Percentiles rank a stretch among this genome's conserved stretches.
Conservation (phyloP, 2,113 vertebrate genomes). For the Vulpes ferrilata region DNA sequence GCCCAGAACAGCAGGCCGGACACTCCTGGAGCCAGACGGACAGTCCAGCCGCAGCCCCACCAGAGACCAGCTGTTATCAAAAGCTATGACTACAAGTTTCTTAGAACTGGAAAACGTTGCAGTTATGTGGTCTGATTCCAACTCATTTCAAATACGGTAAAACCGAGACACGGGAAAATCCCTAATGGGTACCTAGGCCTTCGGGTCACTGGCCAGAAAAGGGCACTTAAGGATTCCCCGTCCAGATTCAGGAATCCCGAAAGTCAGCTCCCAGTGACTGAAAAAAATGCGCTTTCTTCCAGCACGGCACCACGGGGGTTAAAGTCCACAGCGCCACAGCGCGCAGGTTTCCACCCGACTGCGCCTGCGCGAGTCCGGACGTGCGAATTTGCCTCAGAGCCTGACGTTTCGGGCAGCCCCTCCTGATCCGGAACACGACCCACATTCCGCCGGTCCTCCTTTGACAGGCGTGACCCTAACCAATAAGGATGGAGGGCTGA, state of each 20-base stretch:
- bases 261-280: background rate
- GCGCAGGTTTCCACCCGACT: background rate
- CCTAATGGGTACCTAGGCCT: background rate
- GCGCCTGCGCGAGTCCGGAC: constrained; percentile 58
- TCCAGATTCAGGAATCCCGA: background rate
- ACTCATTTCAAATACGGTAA: constrained; percentile 60
- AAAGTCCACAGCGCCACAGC: background rate
- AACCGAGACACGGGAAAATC: constrained; percentile 50
- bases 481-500: constrained; percentile 66
- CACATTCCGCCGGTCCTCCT: constrained; percentile 53
- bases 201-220: background rate
- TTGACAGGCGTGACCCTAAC: constrained; percentile 47
- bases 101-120: constrained; percentile 15
- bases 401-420: constrained; percentile 59
- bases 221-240: background rate
- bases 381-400: background rate
- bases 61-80: background rate
- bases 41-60: background rate
- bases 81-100: background rate
- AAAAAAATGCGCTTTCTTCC: background rate
- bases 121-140: background rate
- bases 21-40: background rate
- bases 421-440: constrained; percentile 75
- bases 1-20: background rate
- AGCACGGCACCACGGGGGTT: background rate